Evolutionary conservation across 2,113 vertebrate genomes (phyloP).

Genomic region (Trogon melanurus): DNA sequence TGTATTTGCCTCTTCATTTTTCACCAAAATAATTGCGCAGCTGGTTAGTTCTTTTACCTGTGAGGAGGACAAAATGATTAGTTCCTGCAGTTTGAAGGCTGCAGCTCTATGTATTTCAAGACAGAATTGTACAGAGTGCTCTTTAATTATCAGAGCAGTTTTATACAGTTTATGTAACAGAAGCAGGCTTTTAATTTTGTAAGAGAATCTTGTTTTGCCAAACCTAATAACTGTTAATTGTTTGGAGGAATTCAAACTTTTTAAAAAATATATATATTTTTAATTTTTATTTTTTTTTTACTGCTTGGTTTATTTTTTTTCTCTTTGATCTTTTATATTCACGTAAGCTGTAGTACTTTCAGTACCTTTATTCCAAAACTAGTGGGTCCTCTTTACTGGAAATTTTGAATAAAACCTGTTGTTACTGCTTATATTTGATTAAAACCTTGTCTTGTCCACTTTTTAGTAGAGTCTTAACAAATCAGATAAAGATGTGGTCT

Average conservation of each 20-base stretch:
- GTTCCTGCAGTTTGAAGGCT: slow-evolving; percentile 62
- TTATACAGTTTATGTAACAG: slow-evolving; percentile 73
- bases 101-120: slow-evolving; percentile 70
- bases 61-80: slow-evolving; percentile 67
- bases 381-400: slow-evolving; percentile 93
- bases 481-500: background rate
- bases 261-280: slow-evolving; percentile 41
- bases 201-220: slow-evolving; percentile 76
- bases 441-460: slow-evolving; percentile 71
- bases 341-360: slow-evolving; percentile 85
- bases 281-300: slow-evolving; percentile 66
- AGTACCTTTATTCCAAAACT: slow-evolving; percentile 95
- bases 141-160: slow-evolving; percentile 66
- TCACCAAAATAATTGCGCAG: slow-evolving; percentile 40
- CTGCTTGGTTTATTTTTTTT: slow-evolving; percentile 80
- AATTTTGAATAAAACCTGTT: slow-evolving; percentile 94
- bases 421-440: slow-evolving; percentile 83
- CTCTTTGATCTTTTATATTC: slow-evolving; percentile 87
- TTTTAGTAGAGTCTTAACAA: slow-evolving; percentile 42
- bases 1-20: slow-evolving; percentile 51
- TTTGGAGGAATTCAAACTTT: slow-evolving; percentile 78
- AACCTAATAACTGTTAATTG: slow-evolving; percentile 69
- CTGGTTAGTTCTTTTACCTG: slow-evolving; percentile 58
- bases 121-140: slow-evolving; percentile 69
- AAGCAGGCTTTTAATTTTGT: slow-evolving; percentile 76